Percentiles rank a stretch among this genome's conserved stretches.
Conservation (phyloP, 1,140 invertebrate genomes). For the Microplitis mediator region DNA sequence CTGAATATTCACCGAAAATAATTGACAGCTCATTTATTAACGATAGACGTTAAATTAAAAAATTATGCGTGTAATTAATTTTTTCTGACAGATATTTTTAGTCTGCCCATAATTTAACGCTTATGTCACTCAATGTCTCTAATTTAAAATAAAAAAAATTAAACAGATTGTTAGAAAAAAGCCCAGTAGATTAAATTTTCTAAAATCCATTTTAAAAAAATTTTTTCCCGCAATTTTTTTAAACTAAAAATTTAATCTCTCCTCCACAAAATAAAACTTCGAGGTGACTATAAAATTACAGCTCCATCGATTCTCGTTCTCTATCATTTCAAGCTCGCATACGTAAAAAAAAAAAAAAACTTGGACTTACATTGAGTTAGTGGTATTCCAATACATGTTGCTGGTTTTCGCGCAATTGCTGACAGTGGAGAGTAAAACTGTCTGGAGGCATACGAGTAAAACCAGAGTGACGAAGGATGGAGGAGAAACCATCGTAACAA, state of each 20-base stretch:
- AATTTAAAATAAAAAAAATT: too few species aligned
- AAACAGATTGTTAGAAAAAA: too few species aligned
- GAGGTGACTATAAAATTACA: not conserved
- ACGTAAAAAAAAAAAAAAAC: not conserved
- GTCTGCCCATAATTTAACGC: too few species aligned
- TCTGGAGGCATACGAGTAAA: slow-evolving; percentile 78
- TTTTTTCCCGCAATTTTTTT: not conserved
- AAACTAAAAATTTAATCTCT: not conserved
- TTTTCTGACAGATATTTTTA: too few species aligned
- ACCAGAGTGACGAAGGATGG: slow-evolving; percentile 73
- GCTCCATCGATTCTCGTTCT: not conserved
- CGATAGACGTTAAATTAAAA: too few species aligned
- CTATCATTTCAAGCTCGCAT: not conserved
- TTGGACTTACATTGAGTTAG: slow-evolving; percentile 75
- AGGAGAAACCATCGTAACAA: slow-evolving; percentile 59
- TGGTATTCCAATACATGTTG: slow-evolving; percentile 86
- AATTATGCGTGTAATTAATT: too few species aligned
- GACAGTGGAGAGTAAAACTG: slow-evolving; percentile 73
- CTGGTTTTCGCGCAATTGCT: slow-evolving; percentile 82
- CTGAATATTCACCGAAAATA: not conserved
- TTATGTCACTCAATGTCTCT: too few species aligned
- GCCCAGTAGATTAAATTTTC: too few species aligned
- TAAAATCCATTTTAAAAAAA: not conserved
- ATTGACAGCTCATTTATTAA: too few species aligned
- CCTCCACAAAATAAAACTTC: too few species aligned